Evolutionary conservation across 2,797 vertebrate genomes (phyloP).

Genomic region (Urosaurus nigricauda): DNA sequence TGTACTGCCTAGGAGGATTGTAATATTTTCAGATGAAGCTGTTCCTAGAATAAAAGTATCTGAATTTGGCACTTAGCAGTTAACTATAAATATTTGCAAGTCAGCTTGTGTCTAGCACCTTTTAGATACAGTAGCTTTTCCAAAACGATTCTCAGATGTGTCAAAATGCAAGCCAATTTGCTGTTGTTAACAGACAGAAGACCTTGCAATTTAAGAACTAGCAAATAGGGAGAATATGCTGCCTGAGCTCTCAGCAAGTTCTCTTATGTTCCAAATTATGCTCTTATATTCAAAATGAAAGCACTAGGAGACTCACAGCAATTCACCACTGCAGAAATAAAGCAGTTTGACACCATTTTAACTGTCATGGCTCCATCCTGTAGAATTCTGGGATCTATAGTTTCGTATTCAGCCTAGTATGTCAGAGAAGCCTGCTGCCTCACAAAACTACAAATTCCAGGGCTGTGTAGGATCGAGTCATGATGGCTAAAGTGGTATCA

Average conservation of each 20-base stretch:
- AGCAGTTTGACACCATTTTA: no score
- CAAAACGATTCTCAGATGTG: not conserved
- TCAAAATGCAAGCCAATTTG: not conserved
- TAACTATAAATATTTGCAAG: constrained; percentile 10
- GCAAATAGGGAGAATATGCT: not conserved
- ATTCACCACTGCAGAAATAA: no score
- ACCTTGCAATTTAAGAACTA: not conserved
- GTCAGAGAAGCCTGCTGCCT: no score
- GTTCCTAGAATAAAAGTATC: constrained; percentile 6
- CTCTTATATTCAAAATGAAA: no score
- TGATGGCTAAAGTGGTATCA: no score
- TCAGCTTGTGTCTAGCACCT: not conserved
- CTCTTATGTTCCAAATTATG: not conserved
- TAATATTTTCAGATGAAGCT: constrained; percentile 17
- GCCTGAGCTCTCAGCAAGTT: not conserved
- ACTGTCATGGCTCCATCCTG: no score
- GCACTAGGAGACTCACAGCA: not conserved
- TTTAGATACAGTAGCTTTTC: not conserved
- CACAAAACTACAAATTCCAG: no score
- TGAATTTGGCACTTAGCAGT: not conserved
- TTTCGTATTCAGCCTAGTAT: no score
- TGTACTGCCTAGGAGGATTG: not conserved
- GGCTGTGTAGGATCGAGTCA: no score
- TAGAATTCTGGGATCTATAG: no score
- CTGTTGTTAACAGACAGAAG: not conserved